phyloP scores from a whole-genome alignment of 1,140 invertebrate genomes.

The Drosophila watanabei region DNA sequence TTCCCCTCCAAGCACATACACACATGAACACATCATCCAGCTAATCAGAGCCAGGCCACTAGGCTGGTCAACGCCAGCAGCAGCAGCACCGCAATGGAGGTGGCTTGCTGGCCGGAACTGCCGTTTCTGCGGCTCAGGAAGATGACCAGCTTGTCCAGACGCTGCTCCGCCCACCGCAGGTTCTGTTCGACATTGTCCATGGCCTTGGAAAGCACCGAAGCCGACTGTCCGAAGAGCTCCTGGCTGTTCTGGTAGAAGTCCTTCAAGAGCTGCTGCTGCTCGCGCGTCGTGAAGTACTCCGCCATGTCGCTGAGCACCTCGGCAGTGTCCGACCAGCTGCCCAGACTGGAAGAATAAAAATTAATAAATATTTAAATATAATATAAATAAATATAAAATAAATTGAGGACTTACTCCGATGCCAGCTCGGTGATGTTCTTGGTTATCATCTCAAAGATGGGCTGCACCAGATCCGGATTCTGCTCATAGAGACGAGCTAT shows the following conservation, averaged over 20 bases:
- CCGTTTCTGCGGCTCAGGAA: constrained; percentile 42
- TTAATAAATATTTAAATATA: neutral
- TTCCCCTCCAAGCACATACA: constrained; percentile 8
- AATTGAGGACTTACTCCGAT: constrained; percentile 44
- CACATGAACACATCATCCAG: constrained; percentile 11
- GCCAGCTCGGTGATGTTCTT: constrained; percentile 42
- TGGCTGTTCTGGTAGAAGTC: constrained; percentile 43
- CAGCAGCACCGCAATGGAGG: constrained; percentile 33
- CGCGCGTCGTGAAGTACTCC: constrained; percentile 84
- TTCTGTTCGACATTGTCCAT: constrained; percentile 49
- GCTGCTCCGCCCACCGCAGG: constrained; percentile 50
- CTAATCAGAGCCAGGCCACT: constrained; percentile 52
- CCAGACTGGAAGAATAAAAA: constrained; percentile 57
- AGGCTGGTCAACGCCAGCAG: constrained; percentile 22
- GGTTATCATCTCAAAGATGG: constrained; percentile 57
- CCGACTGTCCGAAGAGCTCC: constrained; percentile 49
- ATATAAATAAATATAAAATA: neutral
- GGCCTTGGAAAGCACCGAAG: constrained; percentile 25
- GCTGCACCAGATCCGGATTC: constrained; percentile 80
- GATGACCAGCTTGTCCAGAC: constrained; percentile 30
- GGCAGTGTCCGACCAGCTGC: constrained; percentile 79
- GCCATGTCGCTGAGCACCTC: constrained; percentile 85
- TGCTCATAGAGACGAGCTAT: constrained; percentile 84
- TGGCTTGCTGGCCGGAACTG: constrained; percentile 6
- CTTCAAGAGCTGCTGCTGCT: constrained; percentile 75